Evolutionary conservation across 2,797 vertebrate species (phyloP).

Genomic region (Chiloscyllium punctatum): DNA sequence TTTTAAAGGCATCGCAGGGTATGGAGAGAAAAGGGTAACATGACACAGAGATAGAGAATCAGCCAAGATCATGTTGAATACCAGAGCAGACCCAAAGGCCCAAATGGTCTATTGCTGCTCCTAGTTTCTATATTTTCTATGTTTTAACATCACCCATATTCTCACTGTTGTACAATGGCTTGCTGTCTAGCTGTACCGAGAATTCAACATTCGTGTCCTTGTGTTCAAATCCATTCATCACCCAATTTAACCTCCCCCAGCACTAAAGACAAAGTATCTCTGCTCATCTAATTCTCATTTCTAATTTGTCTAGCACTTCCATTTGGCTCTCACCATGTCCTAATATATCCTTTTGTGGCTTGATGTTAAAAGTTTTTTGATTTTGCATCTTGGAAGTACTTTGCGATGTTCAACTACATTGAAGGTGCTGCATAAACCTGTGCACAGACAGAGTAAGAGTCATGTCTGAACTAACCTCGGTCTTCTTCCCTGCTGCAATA

Average conservation of each 20-base stretch:
- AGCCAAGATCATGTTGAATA: no score
- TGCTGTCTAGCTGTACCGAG: background rate
- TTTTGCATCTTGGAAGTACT: background rate
- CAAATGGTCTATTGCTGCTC: no score
- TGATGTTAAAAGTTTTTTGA: background rate
- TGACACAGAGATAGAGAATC: no score
- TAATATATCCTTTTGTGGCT: background rate
- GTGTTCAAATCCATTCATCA: background rate
- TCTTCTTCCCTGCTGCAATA: conserved; percentile 69
- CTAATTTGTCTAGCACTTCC: background rate
- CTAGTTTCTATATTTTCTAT: no score
- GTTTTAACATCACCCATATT: background rate
- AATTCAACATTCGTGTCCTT: background rate
- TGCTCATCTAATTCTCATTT: background rate
- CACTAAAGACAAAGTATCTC: background rate
- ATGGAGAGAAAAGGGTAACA: no score
- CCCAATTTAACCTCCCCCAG: background rate
- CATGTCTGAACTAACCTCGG: conserved; percentile 58
- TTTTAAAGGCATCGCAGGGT: no score
- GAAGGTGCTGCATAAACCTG: background rate
- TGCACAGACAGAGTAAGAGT: background rate
- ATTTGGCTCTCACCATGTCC: background rate
- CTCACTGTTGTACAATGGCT: background rate
- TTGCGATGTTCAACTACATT: background rate
- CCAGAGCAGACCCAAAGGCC: no score